Conservation (phyloP, 1,140 invertebrate species). For the Philopotamus ludificatus region DNA sequence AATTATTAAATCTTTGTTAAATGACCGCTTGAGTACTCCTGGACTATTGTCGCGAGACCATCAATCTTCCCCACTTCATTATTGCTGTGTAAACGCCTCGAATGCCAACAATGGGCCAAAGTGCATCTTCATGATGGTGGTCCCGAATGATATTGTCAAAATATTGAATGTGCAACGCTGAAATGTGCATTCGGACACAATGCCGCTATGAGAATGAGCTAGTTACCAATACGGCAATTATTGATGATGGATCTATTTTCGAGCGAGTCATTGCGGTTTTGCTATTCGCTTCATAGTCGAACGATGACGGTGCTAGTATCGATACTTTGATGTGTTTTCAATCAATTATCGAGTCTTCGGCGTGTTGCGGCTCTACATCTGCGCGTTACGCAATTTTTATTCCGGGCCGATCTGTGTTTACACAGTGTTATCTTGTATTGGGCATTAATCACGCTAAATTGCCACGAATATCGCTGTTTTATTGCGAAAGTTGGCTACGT, state of each 20-base stretch:
- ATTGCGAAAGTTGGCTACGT: not conserved
- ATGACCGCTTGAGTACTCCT: not conserved
- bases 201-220: not conserved
- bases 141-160: slow-evolving; percentile 37
- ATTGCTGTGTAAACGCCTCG: slow-evolving; percentile 30
- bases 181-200: slow-evolving; percentile 1
- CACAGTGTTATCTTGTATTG: not conserved
- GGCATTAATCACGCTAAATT: not conserved
- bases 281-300: not conserved
- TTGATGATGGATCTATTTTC: not conserved
- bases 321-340: not conserved
- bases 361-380: too few relatives aligned
- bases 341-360: too few relatives aligned
- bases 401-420: not conserved
- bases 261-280: not conserved
- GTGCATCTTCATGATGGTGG: slow-evolving; percentile 22
- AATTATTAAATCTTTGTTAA: not conserved
- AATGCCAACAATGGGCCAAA: slow-evolving; percentile 19
- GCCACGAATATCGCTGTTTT: not conserved
- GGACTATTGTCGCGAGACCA: slow-evolving; percentile 16
- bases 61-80: slow-evolving; percentile 38
- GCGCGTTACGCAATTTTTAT: not conserved
- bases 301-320: not conserved
- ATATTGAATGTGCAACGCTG: slow-evolving; percentile 25
- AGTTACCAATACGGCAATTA: slow-evolving; percentile 9